phyloP scores from a whole-genome alignment of 2,113 vertebrate genomes.

The Nothocercus nigrocapillus region DNA sequence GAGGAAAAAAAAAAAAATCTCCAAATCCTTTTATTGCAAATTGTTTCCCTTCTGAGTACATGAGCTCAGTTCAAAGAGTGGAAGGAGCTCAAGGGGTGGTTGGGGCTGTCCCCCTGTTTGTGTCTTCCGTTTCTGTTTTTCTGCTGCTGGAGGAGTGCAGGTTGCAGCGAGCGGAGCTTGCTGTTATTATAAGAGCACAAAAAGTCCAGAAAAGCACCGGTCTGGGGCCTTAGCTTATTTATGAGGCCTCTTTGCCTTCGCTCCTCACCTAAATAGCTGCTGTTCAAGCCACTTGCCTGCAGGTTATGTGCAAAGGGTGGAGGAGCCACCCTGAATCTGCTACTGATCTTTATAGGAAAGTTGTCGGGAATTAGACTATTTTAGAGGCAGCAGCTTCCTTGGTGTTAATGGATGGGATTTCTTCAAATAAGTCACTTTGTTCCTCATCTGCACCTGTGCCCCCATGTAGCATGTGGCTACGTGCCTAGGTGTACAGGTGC shows the following conservation, averaged over 20 bases:
- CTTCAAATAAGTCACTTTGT: neutral
- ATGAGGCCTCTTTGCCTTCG: neutral
- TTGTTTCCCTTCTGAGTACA: neutral
- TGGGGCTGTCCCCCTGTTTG: neutral
- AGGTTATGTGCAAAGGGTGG: neutral
- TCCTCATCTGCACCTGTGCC: fast-evolving
- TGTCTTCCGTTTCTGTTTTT: neutral
- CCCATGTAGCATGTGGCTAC: neutral
- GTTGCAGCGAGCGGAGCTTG: neutral
- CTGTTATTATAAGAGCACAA: neutral
- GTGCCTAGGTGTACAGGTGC: neutral
- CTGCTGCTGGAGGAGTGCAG: too few species aligned
- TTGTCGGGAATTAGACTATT: neutral
- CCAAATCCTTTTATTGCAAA: neutral
- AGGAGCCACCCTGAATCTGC: neutral
- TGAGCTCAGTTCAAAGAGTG: neutral
- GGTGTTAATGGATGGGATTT: neutral
- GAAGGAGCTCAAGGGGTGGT: neutral
- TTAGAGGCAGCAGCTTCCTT: fast-evolving
- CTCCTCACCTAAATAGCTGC: neutral
- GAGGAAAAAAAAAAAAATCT: neutral
- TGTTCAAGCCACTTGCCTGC: neutral
- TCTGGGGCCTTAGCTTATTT: neutral
- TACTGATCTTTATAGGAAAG: neutral
- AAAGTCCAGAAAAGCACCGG: neutral